phyloP scores from a whole-genome alignment of 2,113 vertebrate species.

The Tachycineta bicolor region DNA sequence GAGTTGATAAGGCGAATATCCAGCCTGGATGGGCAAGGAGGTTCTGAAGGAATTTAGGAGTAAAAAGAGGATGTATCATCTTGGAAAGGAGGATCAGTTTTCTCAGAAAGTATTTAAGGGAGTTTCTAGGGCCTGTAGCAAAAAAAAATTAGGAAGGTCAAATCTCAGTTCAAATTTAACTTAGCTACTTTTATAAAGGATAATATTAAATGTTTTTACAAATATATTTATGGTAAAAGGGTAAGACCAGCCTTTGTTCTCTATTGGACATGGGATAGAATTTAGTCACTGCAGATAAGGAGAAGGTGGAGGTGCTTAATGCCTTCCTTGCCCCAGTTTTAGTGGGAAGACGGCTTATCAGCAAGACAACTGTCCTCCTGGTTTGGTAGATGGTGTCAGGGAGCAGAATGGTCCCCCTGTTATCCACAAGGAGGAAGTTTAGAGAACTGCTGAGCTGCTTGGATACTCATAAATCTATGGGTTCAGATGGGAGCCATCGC shows the following conservation, averaged over 20 bases:
- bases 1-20: background rate
- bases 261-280: background rate
- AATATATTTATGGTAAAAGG: background rate
- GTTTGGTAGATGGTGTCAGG: background rate
- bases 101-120: background rate
- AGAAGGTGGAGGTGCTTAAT: background rate
- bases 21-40: background rate
- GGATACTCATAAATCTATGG: background rate
- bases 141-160: background rate
- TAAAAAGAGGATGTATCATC: background rate
- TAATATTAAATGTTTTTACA: background rate
- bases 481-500: background rate
- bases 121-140: background rate
- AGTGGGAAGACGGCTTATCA: background rate
- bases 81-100: background rate
- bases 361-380: background rate
- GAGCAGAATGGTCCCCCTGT: background rate
- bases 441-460: background rate
- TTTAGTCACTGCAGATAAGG: background rate
- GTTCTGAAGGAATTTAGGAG: background rate
- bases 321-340: background rate
- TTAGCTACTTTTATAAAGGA: background rate
- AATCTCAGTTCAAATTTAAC: background rate
- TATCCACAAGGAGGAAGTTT: background rate
- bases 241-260: background rate